Evolutionary conservation across 2,797 vertebrate species (phyloP), one percentile per base, ranked within the genome.

Genomic region (Megalops cyprinoides): DNA sequence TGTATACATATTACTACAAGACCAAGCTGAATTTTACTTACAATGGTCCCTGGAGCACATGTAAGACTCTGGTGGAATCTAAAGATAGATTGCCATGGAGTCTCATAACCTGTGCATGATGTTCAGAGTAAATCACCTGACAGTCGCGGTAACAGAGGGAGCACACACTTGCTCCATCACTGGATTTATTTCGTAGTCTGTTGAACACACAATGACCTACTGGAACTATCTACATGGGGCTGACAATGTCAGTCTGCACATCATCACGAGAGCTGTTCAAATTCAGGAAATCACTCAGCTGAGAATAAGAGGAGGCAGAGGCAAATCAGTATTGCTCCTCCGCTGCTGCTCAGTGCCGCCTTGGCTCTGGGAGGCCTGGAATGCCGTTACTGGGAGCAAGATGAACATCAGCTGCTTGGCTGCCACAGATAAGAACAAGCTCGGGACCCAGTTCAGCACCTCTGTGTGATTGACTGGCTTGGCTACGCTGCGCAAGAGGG

Each of bases 91-190:
- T 76, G 79, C 46, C 67, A 84, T 82, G 81, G 86, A 73, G 84
- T 86, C 83, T 82, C 78, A 85, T 37, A 8, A 51, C 65, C 84
- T 79, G 6, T 73, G 83, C 85, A 62, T 84, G 79, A 86, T 85
- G 49, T 85, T 82, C 85, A 73, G 82, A 87, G 82, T 85, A 84
- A 87, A 86, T 87, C 86, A 89, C 79, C 87, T 86, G 84, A 76
- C 82, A 85, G 85, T 81, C 83, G 39, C 20, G 74, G 65, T 46
- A 88, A 88, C 81, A 85, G 82, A 85, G 42, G 42, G 73, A 85
- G 67, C 69, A 77, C 81, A 77, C 76, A 86, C 84, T 81, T 87
- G 78, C 82, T 78, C 88, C 80, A 90, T 90, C 86, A 85, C 60
- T 82, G 87, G 82, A 87, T 89, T 84, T 83, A 85, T 81, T 60